These are phyloP conservation scores for Orcinus orca DNA, from an alignment of 2,113 vertebrate species.

Conservation along the genomic window DNA sequence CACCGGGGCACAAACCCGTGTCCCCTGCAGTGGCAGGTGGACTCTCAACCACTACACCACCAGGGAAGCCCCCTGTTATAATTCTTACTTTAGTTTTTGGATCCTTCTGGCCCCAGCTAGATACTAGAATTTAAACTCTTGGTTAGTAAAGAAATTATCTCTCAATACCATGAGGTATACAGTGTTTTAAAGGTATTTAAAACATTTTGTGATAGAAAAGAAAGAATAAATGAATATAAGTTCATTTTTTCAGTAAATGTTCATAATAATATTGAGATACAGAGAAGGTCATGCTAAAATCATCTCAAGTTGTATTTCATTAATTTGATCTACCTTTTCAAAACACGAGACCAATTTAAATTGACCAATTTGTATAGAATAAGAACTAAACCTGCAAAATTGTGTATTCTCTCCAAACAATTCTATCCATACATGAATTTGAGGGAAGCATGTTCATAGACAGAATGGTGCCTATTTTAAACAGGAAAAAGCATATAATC, in stretches of 20 bases:
- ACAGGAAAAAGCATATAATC: background rate
- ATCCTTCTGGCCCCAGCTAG: background rate
- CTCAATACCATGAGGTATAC: background rate
- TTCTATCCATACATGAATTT: background rate
- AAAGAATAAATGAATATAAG: background rate
- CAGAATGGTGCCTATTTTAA: background rate
- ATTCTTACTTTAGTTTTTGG: background rate
- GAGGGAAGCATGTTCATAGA: background rate
- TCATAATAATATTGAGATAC: background rate
- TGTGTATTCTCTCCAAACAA: background rate
- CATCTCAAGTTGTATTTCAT: background rate
- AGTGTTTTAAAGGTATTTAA: background rate
- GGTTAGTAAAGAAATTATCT: conserved; percentile 3
- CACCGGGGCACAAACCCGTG: too few species aligned
- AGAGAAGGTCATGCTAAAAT: background rate
- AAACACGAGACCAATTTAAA: background rate
- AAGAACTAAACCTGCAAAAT: background rate
- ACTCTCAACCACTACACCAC: too few species aligned
- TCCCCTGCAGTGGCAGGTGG: too few species aligned
- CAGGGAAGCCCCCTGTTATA: background rate
- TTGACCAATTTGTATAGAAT: background rate
- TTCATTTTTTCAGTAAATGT: background rate
- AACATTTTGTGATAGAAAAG: background rate
- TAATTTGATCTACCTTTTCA: background rate
- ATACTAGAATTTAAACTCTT: background rate